Base-by-base conservation (phyloP, 2,888 invertebrate genomes). In the Phyllotreta striolata region DNA sequence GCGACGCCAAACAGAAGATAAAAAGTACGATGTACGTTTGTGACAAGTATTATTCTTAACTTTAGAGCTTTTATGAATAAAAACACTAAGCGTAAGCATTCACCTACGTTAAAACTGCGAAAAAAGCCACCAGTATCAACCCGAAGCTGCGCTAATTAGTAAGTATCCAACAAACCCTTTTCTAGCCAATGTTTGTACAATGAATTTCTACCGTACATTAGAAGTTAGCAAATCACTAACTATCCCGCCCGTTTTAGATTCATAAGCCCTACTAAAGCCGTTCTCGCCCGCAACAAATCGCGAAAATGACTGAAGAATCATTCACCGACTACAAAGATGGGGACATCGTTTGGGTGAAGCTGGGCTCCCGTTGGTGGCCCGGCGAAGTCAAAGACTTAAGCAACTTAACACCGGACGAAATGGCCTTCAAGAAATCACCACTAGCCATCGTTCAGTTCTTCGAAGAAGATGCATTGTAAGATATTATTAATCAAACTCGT, bases 311-410 rank as follows among this genome's bases (percentile, higher is more conserved):
- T 83, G 90, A 90, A 76, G 88, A 89, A 83, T 86, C 86, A 74
- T 85, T 87, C 83, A 85, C 86, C 72, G 57, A 62, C 37, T 91
- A 89, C 82, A 83, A 85, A 74, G 88, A 89, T 73, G 91, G 91
- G 57, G 92, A 93, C 76, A 85, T 93, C 74, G 93, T 93, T 68
- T 94, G 93, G 93, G 92, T 93, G 13, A 93, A 93, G 81, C 81
- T 93, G 67, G 89, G 91, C 41, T 85, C 87, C 43, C 88, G 87
- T 75, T 94, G 93, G 92, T 94, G 94, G 94, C 93, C 94, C 34
- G 93, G 91, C 8, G 90, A 91, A 80, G 91, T 93, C 65, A 85
- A 85, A 67, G 82, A 84, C 70, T 79, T 84, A 14, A 86, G 87
- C 58, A 85, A 85, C 75, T 82, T 91, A 61, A 89, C 91, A 24